phyloP scores from a whole-genome alignment of 2,888 invertebrate species.

The Physocephala rufipes region DNA sequence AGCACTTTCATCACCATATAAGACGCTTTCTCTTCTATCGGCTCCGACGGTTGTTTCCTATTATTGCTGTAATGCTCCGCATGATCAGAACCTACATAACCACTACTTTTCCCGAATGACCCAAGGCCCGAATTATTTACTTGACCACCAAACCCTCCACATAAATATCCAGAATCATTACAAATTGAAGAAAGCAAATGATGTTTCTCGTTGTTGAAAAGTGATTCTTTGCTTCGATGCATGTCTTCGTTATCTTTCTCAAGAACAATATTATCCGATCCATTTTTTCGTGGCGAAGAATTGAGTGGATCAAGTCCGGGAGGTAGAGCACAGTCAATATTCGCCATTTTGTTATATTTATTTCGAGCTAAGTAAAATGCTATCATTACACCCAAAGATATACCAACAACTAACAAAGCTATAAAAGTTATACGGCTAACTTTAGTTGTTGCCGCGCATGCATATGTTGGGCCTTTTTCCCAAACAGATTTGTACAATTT shows the following conservation, averaged over 20 bases:
- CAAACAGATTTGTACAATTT: slow-evolving; percentile 46
- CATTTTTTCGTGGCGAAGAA: slow-evolving; percentile 34
- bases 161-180: slow-evolving; percentile 47
- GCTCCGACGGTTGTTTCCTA: neutral
- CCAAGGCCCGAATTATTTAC: slow-evolving; percentile 24
- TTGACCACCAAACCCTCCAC: slow-evolving; percentile 33
- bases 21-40: slow-evolving; percentile 21
- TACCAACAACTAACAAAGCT: slow-evolving; percentile 42
- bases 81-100: slow-evolving; percentile 44
- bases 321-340: slow-evolving; percentile 50
- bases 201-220: slow-evolving; percentile 48
- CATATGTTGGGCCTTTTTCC: slow-evolving; percentile 40
- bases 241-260: slow-evolving; percentile 40
- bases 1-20: slow-evolving; percentile 46
- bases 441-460: slow-evolving; percentile 39
- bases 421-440: slow-evolving; percentile 40
- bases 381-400: slow-evolving; percentile 41
- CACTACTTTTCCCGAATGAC: slow-evolving; percentile 44
- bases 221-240: slow-evolving; percentile 46
- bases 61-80: slow-evolving; percentile 40
- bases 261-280: slow-evolving; percentile 30
- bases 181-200: slow-evolving; percentile 47
- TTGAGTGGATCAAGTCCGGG: slow-evolving; percentile 47
- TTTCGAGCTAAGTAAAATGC: slow-evolving; percentile 46
- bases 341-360: slow-evolving; percentile 51